Conservation (phyloP, 2,888 invertebrate species). For the Altica lythri region DNA sequence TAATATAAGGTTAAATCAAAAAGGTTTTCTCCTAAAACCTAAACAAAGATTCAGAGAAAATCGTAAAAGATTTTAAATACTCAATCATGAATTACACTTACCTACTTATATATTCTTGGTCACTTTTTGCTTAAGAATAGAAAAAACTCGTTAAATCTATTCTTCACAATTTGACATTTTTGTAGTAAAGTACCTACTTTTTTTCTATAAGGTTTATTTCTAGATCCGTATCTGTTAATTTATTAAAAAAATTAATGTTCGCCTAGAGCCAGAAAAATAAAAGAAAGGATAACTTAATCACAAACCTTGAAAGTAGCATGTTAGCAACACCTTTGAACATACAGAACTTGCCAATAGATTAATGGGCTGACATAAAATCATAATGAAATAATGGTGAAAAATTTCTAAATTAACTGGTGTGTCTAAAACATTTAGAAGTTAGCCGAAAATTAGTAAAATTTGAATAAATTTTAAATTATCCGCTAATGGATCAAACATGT, state of each 20-base stretch:
- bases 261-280: conserved; percentile 19
- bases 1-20: too few relatives aligned
- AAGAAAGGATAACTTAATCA: conserved; percentile 25
- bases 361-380: conserved; percentile 19
- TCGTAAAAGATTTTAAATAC: too few relatives aligned
- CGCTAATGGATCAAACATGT: not conserved
- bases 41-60: too few relatives aligned
- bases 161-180: too few relatives aligned
- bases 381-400: conserved; percentile 24
- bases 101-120: too few relatives aligned
- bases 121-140: too few relatives aligned
- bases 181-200: too few relatives aligned
- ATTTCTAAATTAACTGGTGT: conserved; percentile 25
- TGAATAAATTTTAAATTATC: conserved; percentile 19
- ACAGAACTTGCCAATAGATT: conserved; percentile 17
- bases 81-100: too few relatives aligned
- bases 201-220: too few relatives aligned
- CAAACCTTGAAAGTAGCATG: conserved; percentile 23
- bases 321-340: conserved; percentile 24
- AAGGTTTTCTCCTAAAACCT: too few relatives aligned
- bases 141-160: too few relatives aligned
- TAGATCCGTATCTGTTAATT: conserved; percentile 5
- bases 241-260: conserved; percentile 13
- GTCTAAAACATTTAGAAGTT: conserved; percentile 12
- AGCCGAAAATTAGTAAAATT: conserved; percentile 12